A percentile compares a stretch with the other conserved stretches of the same genome.
phyloP scores from a whole-genome alignment of 1,140 invertebrate species.

The Charaxes varanes region DNA sequence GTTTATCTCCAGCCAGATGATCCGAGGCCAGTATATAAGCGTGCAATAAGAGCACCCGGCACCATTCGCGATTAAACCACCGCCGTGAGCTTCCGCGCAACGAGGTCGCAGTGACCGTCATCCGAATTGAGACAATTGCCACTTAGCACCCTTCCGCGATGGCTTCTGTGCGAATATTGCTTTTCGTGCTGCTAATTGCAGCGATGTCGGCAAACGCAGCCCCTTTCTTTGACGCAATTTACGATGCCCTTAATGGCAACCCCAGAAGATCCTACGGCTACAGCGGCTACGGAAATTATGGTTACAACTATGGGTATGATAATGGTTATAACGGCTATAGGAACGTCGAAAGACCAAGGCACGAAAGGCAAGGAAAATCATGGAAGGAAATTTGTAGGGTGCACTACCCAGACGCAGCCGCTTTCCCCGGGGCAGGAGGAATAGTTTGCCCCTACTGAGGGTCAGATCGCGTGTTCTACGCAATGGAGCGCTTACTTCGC shows the following conservation, averaged over 20 bases:
- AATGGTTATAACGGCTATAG: conserved; percentile 33
- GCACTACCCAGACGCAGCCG: conserved; percentile 53
- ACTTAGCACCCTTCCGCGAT: conserved; percentile 62
- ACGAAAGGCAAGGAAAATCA: conserved; percentile 54
- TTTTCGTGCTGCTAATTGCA: conserved; percentile 31
- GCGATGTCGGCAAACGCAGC: conserved; percentile 35
- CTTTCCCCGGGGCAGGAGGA: conserved; percentile 49
- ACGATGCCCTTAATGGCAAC: conserved; percentile 59
- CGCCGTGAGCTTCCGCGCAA: conserved; percentile 55
- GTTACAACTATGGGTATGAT: conserved; percentile 45
- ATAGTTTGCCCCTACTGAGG: conserved; percentile 66
- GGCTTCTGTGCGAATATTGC: conserved; percentile 39
- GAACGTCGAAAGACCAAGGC: conserved; percentile 35
- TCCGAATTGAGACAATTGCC: conserved; percentile 62
- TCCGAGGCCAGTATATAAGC: conserved; percentile 70
- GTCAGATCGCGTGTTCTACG: conserved; percentile 71
- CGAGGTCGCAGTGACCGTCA: conserved; percentile 56
- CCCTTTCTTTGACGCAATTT: conserved; percentile 62
- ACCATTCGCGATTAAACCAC: conserved; percentile 62
- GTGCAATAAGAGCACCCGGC: conserved; percentile 48
- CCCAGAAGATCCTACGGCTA: conserved; percentile 53
- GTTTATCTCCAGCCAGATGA: conserved; percentile 57
- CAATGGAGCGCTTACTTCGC: conserved; percentile 62
- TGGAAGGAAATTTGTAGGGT: conserved; percentile 68
- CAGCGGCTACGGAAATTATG: conserved; percentile 42